phyloP scores from a whole-genome alignment of 1,140 invertebrate species.

The Harpegnathos saltator region DNA sequence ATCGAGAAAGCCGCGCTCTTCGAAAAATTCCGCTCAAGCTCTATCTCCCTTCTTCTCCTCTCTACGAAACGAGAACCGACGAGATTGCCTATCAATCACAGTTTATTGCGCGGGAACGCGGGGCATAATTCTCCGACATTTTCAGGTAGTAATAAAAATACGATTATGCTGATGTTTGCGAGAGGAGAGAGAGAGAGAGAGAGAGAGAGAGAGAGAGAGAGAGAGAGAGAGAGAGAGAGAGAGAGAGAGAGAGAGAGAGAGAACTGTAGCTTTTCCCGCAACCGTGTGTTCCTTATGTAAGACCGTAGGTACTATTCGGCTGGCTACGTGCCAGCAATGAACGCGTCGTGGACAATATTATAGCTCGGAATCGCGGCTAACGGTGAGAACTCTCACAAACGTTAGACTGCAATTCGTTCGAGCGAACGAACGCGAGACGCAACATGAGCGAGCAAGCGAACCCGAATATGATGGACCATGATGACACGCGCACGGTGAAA shows the following conservation, averaged over 20 bases:
- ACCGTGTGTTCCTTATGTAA: conserved; percentile 29
- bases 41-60: too few species aligned
- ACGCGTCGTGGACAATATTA: conserved; percentile 32
- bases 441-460: neutral
- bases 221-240: too few species aligned
- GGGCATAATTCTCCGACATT: conserved; percentile 7
- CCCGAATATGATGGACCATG: conserved; percentile 55
- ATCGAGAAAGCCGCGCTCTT: too few species aligned
- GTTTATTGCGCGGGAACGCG: conserved; percentile 16
- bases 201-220: too few species aligned
- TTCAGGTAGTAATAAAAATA: conserved; percentile 1
- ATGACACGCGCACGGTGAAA: conserved; percentile 53
- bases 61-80: neutral
- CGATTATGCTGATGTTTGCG: conserved; percentile 36
- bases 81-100: conserved; percentile 4
- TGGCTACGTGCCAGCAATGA: neutral
- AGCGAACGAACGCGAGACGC: conserved; percentile 16
- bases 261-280: conserved; percentile 26
- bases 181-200: too few species aligned
- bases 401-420: conserved; percentile 39
- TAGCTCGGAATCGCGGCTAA: neutral
- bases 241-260: too few species aligned
- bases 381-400: conserved; percentile 22
- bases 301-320: neutral
- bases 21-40: too few species aligned